Percentiles rank a stretch among this genome's conserved stretches.
Evolutionary conservation across 1,140 invertebrate species (phyloP).

Genomic region (Drosophila mayri): DNA sequence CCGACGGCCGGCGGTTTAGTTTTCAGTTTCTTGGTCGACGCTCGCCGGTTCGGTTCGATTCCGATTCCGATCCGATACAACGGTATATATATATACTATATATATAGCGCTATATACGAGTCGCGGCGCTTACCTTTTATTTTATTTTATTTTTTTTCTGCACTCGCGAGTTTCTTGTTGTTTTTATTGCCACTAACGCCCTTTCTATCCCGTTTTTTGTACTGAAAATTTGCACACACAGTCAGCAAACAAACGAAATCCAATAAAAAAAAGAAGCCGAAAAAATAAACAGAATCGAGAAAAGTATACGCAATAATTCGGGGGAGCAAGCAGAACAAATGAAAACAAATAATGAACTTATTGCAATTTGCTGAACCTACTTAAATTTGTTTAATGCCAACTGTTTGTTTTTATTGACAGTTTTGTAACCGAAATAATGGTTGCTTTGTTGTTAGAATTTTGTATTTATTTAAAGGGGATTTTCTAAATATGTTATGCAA

Average conservation of each 20-base stretch:
- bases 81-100: neutral
- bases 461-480: neutral
- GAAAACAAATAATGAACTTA: neutral
- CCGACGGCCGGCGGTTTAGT: slow-evolving; percentile 41
- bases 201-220: slow-evolving; percentile 26
- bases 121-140: slow-evolving; percentile 10
- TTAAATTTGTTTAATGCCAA: slow-evolving; percentile 25
- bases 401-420: slow-evolving; percentile 33
- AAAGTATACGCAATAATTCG: slow-evolving; percentile 23
- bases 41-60: slow-evolving; percentile 72
- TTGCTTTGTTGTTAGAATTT: neutral
- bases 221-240: slow-evolving; percentile 61
- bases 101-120: slow-evolving; percentile 30
- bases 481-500: neutral
- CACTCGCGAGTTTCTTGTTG: slow-evolving; percentile 14
- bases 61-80: slow-evolving; percentile 19
- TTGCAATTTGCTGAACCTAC: slow-evolving; percentile 34
- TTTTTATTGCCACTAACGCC: slow-evolving; percentile 17
- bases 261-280: neutral
- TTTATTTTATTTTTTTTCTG: slow-evolving; percentile 7
- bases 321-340: neutral
- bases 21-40: slow-evolving; percentile 77
- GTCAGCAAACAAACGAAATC: neutral
- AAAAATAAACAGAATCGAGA: slow-evolving; percentile 29
- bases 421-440: slow-evolving; percentile 7